Conservation (phyloP, 2,797 vertebrate species). For the Scarus forsteni region DNA sequence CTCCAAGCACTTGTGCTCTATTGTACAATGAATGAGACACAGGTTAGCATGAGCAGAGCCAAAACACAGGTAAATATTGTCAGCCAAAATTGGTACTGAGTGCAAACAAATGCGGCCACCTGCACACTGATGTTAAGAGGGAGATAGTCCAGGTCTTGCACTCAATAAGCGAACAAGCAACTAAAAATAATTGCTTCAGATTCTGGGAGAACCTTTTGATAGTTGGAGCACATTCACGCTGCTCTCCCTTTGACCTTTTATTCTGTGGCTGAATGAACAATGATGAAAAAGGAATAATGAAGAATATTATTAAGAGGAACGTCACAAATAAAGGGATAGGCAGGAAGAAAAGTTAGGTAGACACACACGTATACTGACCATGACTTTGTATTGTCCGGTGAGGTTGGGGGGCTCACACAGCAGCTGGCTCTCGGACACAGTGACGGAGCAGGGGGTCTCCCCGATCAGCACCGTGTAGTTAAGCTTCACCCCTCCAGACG, state of each 20-base stretch:
- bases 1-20: background rate
- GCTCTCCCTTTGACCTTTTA: constrained; percentile 61
- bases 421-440: constrained; percentile 96
- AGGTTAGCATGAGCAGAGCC: background rate
- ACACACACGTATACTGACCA: constrained; percentile 76
- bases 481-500: constrained; percentile 93
- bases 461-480: constrained; percentile 98
- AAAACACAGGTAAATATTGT: constrained; percentile 31
- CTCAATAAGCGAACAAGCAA: constrained; percentile 57
- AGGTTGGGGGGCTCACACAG: constrained; percentile 97
- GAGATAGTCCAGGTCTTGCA: constrained; percentile 50
- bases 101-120: constrained; percentile 32
- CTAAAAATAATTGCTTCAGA: constrained; percentile 67
- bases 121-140: constrained; percentile 22
- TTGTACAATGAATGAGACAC: background rate
- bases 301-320: constrained; percentile 39
- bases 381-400: constrained; percentile 96
- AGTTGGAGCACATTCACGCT: constrained; percentile 43
- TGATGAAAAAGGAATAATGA: constrained; percentile 54
- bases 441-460: constrained; percentile 94
- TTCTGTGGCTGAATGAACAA: constrained; percentile 63
- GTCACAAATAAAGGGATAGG: constrained; percentile 24
- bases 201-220: constrained; percentile 68
- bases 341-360: constrained; percentile 2
- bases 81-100: constrained; percentile 25